Percentiles rank a stretch among this genome's conserved stretches.
Evolutionary conservation across 30 jellyfish, hydroid and myxozoan species (phyloP).

Genomic region (Calvadosia cruxmelitensis): DNA sequence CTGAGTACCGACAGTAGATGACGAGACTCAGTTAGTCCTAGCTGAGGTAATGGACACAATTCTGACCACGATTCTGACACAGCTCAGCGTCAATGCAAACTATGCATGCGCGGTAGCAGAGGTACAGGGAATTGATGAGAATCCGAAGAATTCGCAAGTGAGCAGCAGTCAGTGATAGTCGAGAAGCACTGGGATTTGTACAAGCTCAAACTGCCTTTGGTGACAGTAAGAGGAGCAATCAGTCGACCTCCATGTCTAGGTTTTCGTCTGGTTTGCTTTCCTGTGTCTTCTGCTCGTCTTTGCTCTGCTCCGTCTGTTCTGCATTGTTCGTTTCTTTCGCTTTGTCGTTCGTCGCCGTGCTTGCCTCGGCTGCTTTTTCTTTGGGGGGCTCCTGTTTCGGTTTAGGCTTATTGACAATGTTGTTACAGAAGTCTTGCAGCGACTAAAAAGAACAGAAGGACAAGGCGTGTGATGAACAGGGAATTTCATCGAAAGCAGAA

Average conservation of each 20-base stretch:
- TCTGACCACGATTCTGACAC: too few relatives aligned
- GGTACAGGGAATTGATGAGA: too few relatives aligned
- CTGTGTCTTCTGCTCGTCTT: conserved; percentile 6
- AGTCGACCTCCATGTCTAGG: conserved; percentile 49
- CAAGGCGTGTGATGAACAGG: too few relatives aligned
- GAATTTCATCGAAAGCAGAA: too few relatives aligned
- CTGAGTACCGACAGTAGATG: too few relatives aligned
- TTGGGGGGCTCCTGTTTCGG: conserved; percentile 90
- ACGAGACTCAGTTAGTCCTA: too few relatives aligned
- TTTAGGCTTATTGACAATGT: conserved; percentile 77
- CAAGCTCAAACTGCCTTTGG: not conserved
- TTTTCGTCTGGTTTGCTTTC: conserved; percentile 26
- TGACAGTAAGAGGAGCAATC: not conserved
- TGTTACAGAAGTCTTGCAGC: conserved; percentile 60
- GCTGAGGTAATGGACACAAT: too few relatives aligned
- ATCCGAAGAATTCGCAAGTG: too few relatives aligned
- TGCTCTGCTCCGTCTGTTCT: not conserved
- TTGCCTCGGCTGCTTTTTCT: conserved; percentile 3
- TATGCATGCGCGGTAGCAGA: too few relatives aligned
- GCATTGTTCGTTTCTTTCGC: conserved; percentile 19
- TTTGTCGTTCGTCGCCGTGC: conserved; percentile 9
- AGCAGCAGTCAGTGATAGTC: too few relatives aligned
- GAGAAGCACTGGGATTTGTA: too few relatives aligned
- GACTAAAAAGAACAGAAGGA: conserved; percentile 22
- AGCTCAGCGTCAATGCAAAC: too few relatives aligned